Evolutionary conservation across 1,140 invertebrate species (phyloP), one percentile per base, ranked within the genome.

Genomic region (Piezodorus guildinii): DNA sequence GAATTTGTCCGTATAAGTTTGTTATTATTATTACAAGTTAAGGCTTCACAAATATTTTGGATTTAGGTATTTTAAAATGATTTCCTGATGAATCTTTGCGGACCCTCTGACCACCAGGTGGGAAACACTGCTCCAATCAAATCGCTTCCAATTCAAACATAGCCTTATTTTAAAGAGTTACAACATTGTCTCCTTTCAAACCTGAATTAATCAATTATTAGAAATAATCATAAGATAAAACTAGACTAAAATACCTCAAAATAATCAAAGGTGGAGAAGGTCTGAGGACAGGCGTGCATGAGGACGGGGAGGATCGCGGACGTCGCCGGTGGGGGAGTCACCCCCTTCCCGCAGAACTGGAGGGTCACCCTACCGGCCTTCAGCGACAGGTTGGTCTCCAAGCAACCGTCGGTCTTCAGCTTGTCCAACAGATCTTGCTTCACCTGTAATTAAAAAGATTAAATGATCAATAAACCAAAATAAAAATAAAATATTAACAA

Each of bases 261-360:
- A 73, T 90, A 91, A 66, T 85, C 81, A 10, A 89, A 81, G 14
- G 87, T 90, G 3, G 85, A 88, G 73, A 90, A 91, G 70, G 87
- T 81, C 15, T 84, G 80, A 1, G 88, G 88, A 75, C 87, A 90
- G 59, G 85, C 81, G 74, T 87, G 83, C 63, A 89, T 75, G 66
- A 85, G 76, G 60, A 90, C 79, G 9, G 88, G 88, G 44, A 90
- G 73, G 56, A 81, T 77, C 51, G 74, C 77, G 16, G 79, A 73
- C 15, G 80, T 79, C 19, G 84, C 77, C 9, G 68, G 49, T 15
- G 68, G 67, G 14, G 67, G 63, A 3, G 59, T 69, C 19, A 74
- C 73, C 3, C 74, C 77, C 63, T 78, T 80, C 21, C 76, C 78
- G 63, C 79, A 84, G 73, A 90, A 88, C 65, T 83, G 78, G 8